A percentile compares a stretch with the other conserved stretches of the same genome.
phyloP scores from a whole-genome alignment of 1,140 invertebrate genomes.

The Paracyclopina nana region DNA sequence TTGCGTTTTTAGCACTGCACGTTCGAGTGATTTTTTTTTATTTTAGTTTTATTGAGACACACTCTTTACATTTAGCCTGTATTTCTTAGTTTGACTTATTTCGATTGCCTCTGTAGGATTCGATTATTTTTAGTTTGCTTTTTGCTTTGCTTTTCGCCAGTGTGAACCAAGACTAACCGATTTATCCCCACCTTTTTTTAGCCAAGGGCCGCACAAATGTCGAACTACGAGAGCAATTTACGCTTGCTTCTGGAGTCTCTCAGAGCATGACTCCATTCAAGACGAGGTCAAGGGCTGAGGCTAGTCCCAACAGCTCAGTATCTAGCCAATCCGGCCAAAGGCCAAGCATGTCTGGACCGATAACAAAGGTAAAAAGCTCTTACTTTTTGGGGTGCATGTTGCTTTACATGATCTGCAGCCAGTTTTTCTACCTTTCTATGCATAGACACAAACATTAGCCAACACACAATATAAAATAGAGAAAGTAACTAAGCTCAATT shows the following conservation, averaged over 20 bases:
- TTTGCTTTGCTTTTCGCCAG: conserved; percentile 18
- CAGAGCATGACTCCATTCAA: conserved; percentile 93
- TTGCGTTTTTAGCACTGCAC: too few relatives aligned
- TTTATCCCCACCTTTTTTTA: conserved; percentile 27
- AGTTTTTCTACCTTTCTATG: too few relatives aligned
- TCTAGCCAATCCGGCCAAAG: conserved; percentile 40
- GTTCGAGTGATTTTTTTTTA: too few relatives aligned
- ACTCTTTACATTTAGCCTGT: too few relatives aligned
- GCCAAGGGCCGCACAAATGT: conserved; percentile 98
- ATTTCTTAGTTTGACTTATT: too few relatives aligned
- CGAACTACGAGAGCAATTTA: conserved; percentile 94
- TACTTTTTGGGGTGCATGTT: background rate
- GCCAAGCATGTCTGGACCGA: conserved; percentile 49
- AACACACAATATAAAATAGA: too few relatives aligned
- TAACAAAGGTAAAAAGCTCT: conserved; percentile 70
- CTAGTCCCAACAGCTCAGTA: conserved; percentile 42
- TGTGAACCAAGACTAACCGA: conserved; percentile 1
- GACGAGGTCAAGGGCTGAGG: conserved; percentile 40
- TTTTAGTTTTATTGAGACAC: too few relatives aligned
- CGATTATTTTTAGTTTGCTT: conserved; percentile 19
- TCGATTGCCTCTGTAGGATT: too few relatives aligned
- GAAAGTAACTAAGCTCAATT: too few relatives aligned
- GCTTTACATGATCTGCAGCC: background rate
- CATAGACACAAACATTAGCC: too few relatives aligned
- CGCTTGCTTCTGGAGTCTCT: conserved; percentile 86